These are phyloP conservation scores for Capitella teleta DNA, from an alignment of 1,140 invertebrate genomes.

Conservation along the genomic window DNA sequence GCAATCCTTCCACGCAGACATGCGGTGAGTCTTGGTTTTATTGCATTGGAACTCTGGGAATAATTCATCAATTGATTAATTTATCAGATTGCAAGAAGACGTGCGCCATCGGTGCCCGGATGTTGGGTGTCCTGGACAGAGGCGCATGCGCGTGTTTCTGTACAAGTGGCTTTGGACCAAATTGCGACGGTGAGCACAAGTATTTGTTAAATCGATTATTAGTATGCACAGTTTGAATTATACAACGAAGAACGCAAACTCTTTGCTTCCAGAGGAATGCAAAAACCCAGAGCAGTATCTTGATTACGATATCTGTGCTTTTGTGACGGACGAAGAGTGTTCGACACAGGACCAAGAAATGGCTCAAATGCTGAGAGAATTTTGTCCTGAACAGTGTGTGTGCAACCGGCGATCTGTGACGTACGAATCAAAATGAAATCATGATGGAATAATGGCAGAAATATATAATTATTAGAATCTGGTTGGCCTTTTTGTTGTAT, in stretches of 20 bases:
- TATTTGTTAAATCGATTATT: background rate
- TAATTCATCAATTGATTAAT: no score
- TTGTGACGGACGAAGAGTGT: background rate
- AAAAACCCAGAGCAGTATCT: constrained; percentile 4
- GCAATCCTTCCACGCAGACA: no score
- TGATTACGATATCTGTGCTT: constrained; percentile 3
- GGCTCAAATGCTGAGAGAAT: background rate
- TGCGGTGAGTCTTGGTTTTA: no score
- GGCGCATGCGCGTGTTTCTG: background rate
- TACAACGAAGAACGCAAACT: background rate
- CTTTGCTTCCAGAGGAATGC: background rate
- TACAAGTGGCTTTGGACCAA: background rate
- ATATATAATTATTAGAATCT: no score
- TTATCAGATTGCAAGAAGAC: constrained; percentile 2
- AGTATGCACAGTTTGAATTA: background rate
- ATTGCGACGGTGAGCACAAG: background rate
- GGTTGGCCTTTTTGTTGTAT: no score
- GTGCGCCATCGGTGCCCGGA: background rate
- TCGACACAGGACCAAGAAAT: background rate
- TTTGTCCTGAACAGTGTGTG: constrained; percentile 6
- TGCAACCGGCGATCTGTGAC: no score
- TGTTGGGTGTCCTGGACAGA: background rate
- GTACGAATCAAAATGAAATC: no score
- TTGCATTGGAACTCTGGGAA: no score
- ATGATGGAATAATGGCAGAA: no score